Base-by-base conservation (phyloP, 1,140 invertebrate genomes). In the Drosophila takahashii region DNA sequence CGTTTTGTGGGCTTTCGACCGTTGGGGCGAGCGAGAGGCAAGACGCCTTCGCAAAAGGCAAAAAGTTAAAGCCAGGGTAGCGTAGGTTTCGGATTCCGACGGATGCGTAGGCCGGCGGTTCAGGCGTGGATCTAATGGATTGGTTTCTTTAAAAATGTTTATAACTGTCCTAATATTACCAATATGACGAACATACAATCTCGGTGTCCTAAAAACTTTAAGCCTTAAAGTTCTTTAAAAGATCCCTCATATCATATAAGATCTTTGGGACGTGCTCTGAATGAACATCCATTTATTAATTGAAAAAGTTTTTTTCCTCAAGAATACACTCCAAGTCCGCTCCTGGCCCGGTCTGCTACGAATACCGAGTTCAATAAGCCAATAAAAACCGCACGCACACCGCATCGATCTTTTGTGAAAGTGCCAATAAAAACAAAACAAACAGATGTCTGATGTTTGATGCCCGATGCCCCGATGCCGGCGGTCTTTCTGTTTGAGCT, bases 331-430 rank as follows among this genome's bases (percentile, higher is more conserved):
- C n/a, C 9, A 32, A n/a, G 32, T 16, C 27, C 47, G 47, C 47
- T 4, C 27, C 47, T 50, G 47, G n/a, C 8, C 47, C 27, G 27
- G 47, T 50, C 32, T 79, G 79, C 84, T 84, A 87, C 83, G 84
- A 61, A 83, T 48, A 67, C 57, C 53, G 84, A 79, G 83, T 87
- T 86, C 83, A 86, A 86, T 83, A 86, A 76, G 83, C 83, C 83
- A 89, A 85, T 85, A 80, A 85, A 85, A 69, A 73, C 61, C 50
- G 34, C 51, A 70, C 66, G 42, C 61, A 69, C 37, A 65, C 26
- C 70, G 50, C 62, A 69, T 53, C 65, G 65, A 70, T 70, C 51
- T 60, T 69, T 85, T 87, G 79, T 76, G 81, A 86, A 86, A 86
- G 81, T 87, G 65, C 37, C 74, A 47, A 50, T 58, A 79, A 76